These are phyloP conservation scores for Drosophila yakuba DNA, from an alignment of 1,140 invertebrate genomes.

Conservation along the genomic window DNA sequence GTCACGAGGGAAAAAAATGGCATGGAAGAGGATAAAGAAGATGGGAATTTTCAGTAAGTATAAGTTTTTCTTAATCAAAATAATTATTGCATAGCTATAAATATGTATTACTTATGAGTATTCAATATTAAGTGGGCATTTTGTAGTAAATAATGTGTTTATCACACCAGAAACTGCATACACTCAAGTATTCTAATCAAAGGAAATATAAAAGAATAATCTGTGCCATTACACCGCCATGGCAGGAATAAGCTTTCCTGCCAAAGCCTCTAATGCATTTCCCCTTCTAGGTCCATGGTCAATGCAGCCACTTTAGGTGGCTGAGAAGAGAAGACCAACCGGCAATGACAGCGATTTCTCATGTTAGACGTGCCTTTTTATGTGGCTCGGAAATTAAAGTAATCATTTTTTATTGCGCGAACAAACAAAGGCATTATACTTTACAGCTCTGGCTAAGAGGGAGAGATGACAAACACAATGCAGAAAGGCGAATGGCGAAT, in stretches of 20 bases:
- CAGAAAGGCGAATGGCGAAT: constrained; percentile 23
- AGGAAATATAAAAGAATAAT: constrained; percentile 7
- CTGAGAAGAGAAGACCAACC: constrained; percentile 30
- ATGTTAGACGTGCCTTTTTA: constrained; percentile 76
- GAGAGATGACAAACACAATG: constrained; percentile 35
- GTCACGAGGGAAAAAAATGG: constrained; percentile 3
- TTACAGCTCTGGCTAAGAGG: constrained; percentile 50
- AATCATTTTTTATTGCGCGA: constrained; percentile 82
- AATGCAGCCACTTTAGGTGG: constrained; percentile 6
- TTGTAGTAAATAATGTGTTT: too few species aligned
- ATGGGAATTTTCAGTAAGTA: too few species aligned
- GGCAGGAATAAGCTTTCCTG: not conserved
- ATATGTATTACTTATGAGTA: too few species aligned
- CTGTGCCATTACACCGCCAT: constrained; percentile 13
- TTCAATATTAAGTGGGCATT: too few species aligned
- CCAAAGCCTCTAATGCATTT: not conserved
- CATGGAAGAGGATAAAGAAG: not conserved
- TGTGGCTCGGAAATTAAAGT: constrained; percentile 77
- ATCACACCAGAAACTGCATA: not conserved
- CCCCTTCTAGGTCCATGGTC: constrained; percentile 21
- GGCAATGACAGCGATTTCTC: constrained; percentile 74
- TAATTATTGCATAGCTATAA: too few species aligned
- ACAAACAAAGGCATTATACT: constrained; percentile 82
- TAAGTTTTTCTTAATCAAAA: too few species aligned
- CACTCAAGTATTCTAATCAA: constrained; percentile 3